A percentile compares a stretch with the other conserved stretches of the same genome.
These are phyloP conservation scores for Coelogynopora nodosa DNA, from an alignment of 2,888 invertebrate genomes.

Conservation along the genomic window DNA sequence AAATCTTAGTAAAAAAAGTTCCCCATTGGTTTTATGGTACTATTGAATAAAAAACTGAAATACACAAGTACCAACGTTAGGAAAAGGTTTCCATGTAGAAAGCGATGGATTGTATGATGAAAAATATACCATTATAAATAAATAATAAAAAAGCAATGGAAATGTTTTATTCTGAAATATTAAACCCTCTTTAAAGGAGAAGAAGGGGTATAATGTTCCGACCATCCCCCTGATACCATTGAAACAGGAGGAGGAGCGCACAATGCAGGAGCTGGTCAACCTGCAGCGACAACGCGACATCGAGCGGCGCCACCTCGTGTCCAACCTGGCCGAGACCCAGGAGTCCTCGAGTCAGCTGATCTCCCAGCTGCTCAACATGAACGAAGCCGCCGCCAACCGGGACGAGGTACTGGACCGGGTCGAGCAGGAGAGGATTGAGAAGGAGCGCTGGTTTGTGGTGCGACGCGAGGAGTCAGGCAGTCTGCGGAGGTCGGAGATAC, in stretches of 20 bases:
- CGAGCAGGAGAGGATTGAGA: constrained; percentile 58
- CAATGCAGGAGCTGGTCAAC: neutral
- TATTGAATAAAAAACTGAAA: too few species aligned
- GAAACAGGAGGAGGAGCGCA: constrained; percentile 18
- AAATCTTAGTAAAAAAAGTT: too few species aligned
- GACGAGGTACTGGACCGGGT: constrained; percentile 57
- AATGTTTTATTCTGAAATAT: too few species aligned
- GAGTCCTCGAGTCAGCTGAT: constrained; percentile 52
- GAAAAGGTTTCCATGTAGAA: too few species aligned
- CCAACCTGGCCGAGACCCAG: constrained; percentile 51
- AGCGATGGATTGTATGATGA: too few species aligned
- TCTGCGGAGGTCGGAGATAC: constrained; percentile 57
- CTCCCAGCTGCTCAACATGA: constrained; percentile 53
- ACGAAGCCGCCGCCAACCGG: constrained; percentile 55
- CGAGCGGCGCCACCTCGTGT: constrained; percentile 52
- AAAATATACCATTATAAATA: too few species aligned
- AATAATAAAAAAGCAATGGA: too few species aligned
- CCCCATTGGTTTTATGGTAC: too few species aligned
- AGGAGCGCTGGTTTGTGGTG: constrained; percentile 56
- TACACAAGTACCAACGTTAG: too few species aligned
- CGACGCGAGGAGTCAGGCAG: constrained; percentile 56
- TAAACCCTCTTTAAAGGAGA: too few species aligned
- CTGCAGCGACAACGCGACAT: constrained; percentile 12
- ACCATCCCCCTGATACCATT: too few species aligned
- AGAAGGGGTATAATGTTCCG: too few species aligned